Conservation (phyloP, 2,888 invertebrate species). For the Apeira syringaria region DNA sequence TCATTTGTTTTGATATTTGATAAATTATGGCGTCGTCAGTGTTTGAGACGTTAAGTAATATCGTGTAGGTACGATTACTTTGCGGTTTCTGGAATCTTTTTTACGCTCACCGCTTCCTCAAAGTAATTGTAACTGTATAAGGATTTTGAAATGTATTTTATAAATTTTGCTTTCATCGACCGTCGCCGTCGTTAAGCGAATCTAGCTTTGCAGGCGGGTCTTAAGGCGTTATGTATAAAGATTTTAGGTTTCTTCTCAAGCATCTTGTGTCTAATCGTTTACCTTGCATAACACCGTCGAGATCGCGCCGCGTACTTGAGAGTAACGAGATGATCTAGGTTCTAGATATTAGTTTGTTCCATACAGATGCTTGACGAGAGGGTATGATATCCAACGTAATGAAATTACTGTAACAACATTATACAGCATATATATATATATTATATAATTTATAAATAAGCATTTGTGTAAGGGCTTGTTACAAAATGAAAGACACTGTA, state of each 20-base stretch:
- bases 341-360: constrained; percentile 47
- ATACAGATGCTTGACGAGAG: constrained; percentile 75
- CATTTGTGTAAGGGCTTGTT: constrained; percentile 86
- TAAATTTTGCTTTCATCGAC: constrained; percentile 72
- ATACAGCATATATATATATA: constrained; percentile 74
- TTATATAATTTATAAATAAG: constrained; percentile 79
- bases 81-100: constrained; percentile 77
- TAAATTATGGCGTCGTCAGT: constrained; percentile 78
- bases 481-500: constrained; percentile 84
- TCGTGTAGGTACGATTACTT: constrained; percentile 76
- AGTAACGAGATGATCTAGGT: constrained; percentile 22
- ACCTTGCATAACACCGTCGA: constrained; percentile 40
- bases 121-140: constrained; percentile 76
- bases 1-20: constrained; percentile 83
- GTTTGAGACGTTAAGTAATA: constrained; percentile 74
- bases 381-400: constrained; percentile 79
- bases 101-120: constrained; percentile 81
- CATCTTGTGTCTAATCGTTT: constrained; percentile 57
- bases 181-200: constrained; percentile 65
- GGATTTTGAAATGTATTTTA: constrained; percentile 71
- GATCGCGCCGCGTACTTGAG: constrained; percentile 12
- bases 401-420: constrained; percentile 83
- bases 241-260: constrained; percentile 79
- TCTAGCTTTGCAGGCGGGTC: constrained; percentile 73
- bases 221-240: constrained; percentile 80